These are phyloP conservation scores for Speoplatyrhinus poulsoni DNA, from an alignment of 2,113 vertebrate species.

Conservation along the genomic window DNA sequence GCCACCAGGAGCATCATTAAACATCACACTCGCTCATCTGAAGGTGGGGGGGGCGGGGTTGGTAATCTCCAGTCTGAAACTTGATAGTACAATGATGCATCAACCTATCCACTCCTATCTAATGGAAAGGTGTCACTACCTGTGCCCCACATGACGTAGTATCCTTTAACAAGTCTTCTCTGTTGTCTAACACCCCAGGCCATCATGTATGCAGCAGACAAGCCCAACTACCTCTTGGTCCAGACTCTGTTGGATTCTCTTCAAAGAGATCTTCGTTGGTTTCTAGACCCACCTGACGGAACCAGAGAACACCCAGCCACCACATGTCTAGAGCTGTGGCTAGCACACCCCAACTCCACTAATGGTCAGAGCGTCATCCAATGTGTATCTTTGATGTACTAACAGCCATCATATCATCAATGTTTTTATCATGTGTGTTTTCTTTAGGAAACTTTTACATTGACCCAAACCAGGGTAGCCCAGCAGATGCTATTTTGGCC, in stretches of 20 bases:
- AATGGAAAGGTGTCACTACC: neutral
- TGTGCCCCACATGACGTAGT: neutral
- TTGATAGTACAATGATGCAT: no score
- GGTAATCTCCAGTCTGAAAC: no score
- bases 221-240: conserved; percentile 59
- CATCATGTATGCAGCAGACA: conserved; percentile 68
- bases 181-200: conserved; percentile 51
- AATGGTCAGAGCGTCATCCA: conserved; percentile 61
- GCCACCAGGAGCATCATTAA: conserved; percentile 57
- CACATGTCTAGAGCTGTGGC: conserved; percentile 82
- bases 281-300: conserved; percentile 79
- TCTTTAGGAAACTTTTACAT: conserved; percentile 81
- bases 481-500: conserved; percentile 74
- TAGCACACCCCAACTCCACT: conserved; percentile 69
- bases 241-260: conserved; percentile 71
- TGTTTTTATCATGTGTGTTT: neutral
- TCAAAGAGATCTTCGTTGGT: conserved; percentile 71
- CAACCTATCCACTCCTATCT: no score
- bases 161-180: neutral
- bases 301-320: conserved; percentile 75
- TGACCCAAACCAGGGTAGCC: conserved; percentile 85
- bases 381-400: neutral
- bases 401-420: neutral
- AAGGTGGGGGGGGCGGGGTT: conserved; percentile 58
- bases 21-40: conserved; percentile 70